phyloP scores from a whole-genome alignment of 2,113 vertebrate species.

The Cryptotis parvus region DNA sequence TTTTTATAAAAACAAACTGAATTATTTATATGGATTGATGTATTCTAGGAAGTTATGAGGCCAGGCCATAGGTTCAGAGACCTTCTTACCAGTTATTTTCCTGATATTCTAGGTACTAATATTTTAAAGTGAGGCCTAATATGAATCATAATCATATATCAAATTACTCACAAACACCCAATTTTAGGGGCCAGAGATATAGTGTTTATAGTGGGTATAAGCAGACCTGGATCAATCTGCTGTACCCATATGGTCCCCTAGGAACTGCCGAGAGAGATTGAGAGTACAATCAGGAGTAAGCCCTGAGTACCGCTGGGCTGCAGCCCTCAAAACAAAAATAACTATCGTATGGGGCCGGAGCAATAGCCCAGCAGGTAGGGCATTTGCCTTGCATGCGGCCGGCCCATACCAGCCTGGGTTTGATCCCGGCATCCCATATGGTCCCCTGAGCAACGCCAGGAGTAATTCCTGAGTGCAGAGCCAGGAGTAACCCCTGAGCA shows the following conservation, averaged over 20 bases:
- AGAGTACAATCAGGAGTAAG: conserved; percentile 29
- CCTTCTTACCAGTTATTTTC: not conserved
- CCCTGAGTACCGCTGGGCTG: not conserved
- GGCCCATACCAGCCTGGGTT: too few relatives aligned
- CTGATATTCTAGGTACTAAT: conserved; percentile 34
- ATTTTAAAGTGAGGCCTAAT: conserved; percentile 46
- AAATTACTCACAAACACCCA: conserved; percentile 23
- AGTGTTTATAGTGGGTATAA: not conserved
- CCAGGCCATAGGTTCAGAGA: conserved; percentile 12
- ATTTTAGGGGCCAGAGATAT: not conserved
- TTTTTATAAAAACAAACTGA: not conserved
- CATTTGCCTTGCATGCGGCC: too few relatives aligned
- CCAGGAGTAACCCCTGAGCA: not conserved
- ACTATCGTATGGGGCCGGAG: too few relatives aligned
- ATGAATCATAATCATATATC: conserved; percentile 7
- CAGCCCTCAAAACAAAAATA: too few relatives aligned
- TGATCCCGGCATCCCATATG: too few relatives aligned
- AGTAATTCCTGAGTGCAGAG: too few relatives aligned
- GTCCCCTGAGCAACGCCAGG: too few relatives aligned
- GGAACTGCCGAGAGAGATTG: not conserved
- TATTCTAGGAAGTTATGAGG: too few relatives aligned
- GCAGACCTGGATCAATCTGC: too few relatives aligned
- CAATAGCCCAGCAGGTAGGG: too few relatives aligned
- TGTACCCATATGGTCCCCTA: too few relatives aligned
- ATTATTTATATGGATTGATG: not conserved